Base-by-base conservation (phyloP, 2,888 invertebrate species). In the Rambutsinella grinnellia region DNA sequence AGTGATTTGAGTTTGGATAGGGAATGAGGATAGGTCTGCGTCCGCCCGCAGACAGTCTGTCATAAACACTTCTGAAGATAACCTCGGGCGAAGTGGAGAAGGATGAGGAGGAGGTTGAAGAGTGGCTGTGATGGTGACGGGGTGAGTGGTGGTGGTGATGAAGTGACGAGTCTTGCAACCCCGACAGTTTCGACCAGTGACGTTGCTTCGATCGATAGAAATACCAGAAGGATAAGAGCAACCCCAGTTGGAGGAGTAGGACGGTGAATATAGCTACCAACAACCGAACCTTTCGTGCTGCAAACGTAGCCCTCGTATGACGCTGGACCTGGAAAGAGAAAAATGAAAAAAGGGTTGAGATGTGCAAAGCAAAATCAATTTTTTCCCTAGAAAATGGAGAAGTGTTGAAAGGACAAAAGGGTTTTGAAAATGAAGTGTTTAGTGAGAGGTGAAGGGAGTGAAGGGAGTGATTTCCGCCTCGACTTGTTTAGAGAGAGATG, bases 151-250 rank as follows among this genome's bases (percentile, higher is more conserved):
- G 78, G 27, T 51, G 65, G 24, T 62, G 63, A 17, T 68, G 61
- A 44, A 75, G 76, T n/a, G 78, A 74, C 3, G 79, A 66, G 69
- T 79, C 83, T 53, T 79, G 80, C 17, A 71, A 75, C 57, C 78
- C 82, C 19, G 74, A 58, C 26, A 78, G 56, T 75, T 85, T 85
- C 23, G 81, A 79, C 86, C 86, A 86, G 53, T 85, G 83, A 44
- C 85, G 81, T 79, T 85, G 85, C 69, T 85, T 85, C 56, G 84
- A 82, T 54, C 85, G 84, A 79, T 86, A 86, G 76, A 86, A 86
- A 79, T 85, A 83, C 78, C 85, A 82, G 68, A 86, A 85, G 15
- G 85, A 85, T 6, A 83, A 84, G 13, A 85, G 79, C 3, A 85
- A 74, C 10, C 84, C 85, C 49, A 85, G 79, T 76, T 86, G 85